These are phyloP conservation scores for Campodea augens DNA, from an alignment of 1,140 invertebrate genomes.

Conservation along the genomic window DNA sequence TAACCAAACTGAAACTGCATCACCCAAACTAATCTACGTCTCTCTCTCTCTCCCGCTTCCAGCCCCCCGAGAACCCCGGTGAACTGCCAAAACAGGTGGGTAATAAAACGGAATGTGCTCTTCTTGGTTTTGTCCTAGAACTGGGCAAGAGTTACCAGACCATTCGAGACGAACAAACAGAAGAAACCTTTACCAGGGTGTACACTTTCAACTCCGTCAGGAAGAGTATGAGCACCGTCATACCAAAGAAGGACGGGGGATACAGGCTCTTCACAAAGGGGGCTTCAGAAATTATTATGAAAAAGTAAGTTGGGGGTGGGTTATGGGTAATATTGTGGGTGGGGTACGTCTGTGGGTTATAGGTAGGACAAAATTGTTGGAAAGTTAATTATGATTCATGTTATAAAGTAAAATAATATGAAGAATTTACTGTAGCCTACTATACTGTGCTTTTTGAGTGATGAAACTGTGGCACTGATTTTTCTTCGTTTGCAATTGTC, in stretches of 20 bases:
- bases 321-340: too few species aligned
- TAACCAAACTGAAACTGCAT: too few species aligned
- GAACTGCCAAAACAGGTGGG: conserved; percentile 86
- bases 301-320: too few species aligned
- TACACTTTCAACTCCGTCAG: conserved; percentile 98
- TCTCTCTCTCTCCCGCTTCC: conserved; percentile 40
- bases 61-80: conserved; percentile 57
- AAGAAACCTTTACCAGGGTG: conserved; percentile 85
- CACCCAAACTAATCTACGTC: too few species aligned
- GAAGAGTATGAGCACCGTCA: conserved; percentile 96
- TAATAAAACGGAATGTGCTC: conserved; percentile 97
- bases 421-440: too few species aligned
- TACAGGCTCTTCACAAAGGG: conserved; percentile 94
- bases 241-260: conserved; percentile 62
- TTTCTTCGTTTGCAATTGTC: too few species aligned
- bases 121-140: conserved; percentile 84
- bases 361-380: too few species aligned
- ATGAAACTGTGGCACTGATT: too few species aligned
- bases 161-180: conserved; percentile 71
- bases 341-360: too few species aligned
- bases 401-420: too few species aligned
- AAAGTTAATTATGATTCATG: too few species aligned
- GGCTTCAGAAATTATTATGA: conserved; percentile 96
- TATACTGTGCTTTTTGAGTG: too few species aligned
- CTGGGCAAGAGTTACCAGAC: conserved; percentile 83